Base-by-base conservation (phyloP, 2,888 invertebrate genomes). In the Drosophila setosimentum region DNA sequence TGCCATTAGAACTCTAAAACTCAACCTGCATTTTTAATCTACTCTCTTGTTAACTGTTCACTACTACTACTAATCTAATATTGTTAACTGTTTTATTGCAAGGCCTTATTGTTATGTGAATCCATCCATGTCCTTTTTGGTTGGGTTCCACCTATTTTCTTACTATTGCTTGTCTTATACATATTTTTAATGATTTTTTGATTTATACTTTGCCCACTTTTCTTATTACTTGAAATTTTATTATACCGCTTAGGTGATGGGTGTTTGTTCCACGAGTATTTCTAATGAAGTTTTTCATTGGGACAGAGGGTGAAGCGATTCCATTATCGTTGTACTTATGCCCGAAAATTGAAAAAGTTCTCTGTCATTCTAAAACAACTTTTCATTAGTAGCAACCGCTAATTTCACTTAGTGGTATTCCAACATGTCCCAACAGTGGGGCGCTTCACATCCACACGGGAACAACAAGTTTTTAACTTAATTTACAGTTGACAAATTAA, bases 311-410 rank as follows among this genome's bases (percentile, higher is more conserved):
- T 54, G 33, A 53, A 35, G 33, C 42, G 49, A 49, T 59, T 53
- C 69, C 68, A 68, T 85, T 71, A 80, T 75, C 59, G 69, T 69
- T 62, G 69, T 75, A 62, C 55, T 75, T 66, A 49, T 76, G 57
- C 45, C 62, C 76, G 60, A 80, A 77, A 70, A 80, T 76, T 58
- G 60, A 60, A 67, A 82, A 82, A 82, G 75, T 87, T 87, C 72
- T 63, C n/a, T 62, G 67, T 64, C 57, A 61, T 51, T 45, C 67
- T 27, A 51, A 73, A 86, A 87, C 76, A 83, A 90, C 86, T 85
- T 90, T 85, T 85, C 90, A 86, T 86, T 89, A 89, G 87, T 75
- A 90, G 76, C 78, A 90, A 90, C 86, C 86, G 84, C 90, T 86
- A 90, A 88, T 86, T 86, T 86, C 90, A 86, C 90, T 86, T 90